Conservation (phyloP, 2,797 vertebrate species). For the Myripristis jacobus region DNA sequence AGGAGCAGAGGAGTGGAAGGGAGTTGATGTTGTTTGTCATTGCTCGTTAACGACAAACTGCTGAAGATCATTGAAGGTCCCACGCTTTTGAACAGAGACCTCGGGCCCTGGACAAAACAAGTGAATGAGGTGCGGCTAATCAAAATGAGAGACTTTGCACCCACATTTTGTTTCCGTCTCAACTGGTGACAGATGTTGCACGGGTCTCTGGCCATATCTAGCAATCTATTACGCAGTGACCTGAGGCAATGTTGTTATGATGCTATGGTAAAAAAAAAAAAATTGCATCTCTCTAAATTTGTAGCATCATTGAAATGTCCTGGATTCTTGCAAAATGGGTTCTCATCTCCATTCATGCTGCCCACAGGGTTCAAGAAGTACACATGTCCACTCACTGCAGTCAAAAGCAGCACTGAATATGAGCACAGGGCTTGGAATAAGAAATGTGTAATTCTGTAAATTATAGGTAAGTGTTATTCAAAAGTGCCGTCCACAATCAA, state of each 20-base stretch:
- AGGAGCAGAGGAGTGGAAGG: slow-evolving; percentile 18
- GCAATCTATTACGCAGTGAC: slow-evolving; percentile 60
- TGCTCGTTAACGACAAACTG: slow-evolving; percentile 72
- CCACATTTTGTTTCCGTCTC: slow-evolving; percentile 34
- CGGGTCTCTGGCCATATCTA: slow-evolving; percentile 10
- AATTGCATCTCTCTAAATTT: slow-evolving; percentile 73
- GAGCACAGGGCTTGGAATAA: neutral
- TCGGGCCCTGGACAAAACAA: slow-evolving; percentile 60
- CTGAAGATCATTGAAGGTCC: slow-evolving; percentile 60
- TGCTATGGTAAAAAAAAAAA: slow-evolving; percentile 58
- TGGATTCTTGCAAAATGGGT: slow-evolving; percentile 45
- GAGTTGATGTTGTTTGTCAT: slow-evolving; percentile 68
- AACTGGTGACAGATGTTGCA: slow-evolving; percentile 55
- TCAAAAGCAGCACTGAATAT: slow-evolving; percentile 5
- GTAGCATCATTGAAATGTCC: slow-evolving; percentile 38
- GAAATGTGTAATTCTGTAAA: slow-evolving; percentile 28
- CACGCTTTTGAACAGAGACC: slow-evolving; percentile 53
- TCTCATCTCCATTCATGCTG: slow-evolving; percentile 24
- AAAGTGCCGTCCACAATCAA: slow-evolving; percentile 52
- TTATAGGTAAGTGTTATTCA: slow-evolving; percentile 48
- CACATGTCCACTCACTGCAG: slow-evolving; percentile 26
- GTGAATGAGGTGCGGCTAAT: slow-evolving; percentile 55
- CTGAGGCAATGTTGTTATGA: slow-evolving; percentile 59
- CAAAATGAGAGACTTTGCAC: slow-evolving; percentile 60
- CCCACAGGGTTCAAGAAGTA: slow-evolving; percentile 28